Conservation (phyloP, 2,888 invertebrate species). For the Papilio protenor region DNA sequence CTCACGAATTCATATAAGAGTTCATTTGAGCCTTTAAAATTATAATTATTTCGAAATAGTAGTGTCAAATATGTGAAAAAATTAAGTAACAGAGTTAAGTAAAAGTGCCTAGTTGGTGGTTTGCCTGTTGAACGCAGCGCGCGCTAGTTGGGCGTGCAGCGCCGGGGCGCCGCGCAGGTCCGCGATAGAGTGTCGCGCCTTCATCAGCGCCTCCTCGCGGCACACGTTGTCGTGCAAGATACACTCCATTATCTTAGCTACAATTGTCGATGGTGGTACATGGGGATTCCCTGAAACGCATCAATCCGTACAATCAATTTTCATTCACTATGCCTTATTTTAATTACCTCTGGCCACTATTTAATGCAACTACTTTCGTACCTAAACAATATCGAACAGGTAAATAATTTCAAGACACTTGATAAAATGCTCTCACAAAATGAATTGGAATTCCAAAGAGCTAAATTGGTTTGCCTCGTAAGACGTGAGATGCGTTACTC, state of each 20-base stretch:
- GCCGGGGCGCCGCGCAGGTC: conserved; percentile 71
- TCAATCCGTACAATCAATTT: neutral
- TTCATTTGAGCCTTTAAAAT: conserved; percentile 5
- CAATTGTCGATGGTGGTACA: conserved; percentile 91
- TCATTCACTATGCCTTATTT: neutral
- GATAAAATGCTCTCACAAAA: neutral
- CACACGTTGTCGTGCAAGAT: conserved; percentile 85
- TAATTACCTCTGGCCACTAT: neutral
- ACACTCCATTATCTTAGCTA: conserved; percentile 91
- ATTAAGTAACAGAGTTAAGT: conserved; percentile 36
- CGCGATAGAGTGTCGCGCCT: conserved; percentile 77
- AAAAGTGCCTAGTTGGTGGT: conserved; percentile 47
- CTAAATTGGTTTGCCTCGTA: neutral
- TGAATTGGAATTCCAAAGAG: neutral
- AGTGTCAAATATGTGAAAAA: conserved; percentile 6
- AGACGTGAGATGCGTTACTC: conserved; percentile 4
- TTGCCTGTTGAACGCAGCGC: conserved; percentile 43
- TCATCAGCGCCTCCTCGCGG: conserved; percentile 74
- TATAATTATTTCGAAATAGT: neutral
- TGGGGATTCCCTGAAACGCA: conserved; percentile 87
- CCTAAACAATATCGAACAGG: neutral
- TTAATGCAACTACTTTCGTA: neutral
- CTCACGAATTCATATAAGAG: neutral
- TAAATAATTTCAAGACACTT: neutral
- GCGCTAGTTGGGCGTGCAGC: conserved; percentile 62